Evolutionary conservation across 2,797 vertebrate species (phyloP).

Genomic region (Epinephelus awoara): DNA sequence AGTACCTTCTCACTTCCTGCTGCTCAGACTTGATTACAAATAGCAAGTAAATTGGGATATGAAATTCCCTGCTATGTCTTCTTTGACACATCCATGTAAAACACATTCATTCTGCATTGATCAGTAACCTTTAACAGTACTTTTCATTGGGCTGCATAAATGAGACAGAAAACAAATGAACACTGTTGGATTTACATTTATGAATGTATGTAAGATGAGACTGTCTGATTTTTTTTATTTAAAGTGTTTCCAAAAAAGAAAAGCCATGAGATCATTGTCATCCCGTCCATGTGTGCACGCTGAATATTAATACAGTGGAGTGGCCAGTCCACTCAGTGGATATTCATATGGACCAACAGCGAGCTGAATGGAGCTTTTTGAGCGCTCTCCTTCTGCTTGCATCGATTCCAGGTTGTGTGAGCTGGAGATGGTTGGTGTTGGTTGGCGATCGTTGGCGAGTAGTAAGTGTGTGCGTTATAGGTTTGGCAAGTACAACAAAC

Average conservation of each 20-base stretch:
- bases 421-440: slow-evolving; percentile 30
- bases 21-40: not conserved
- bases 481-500: slow-evolving; percentile 67
- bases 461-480: slow-evolving; percentile 45
- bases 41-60: not conserved
- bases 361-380: slow-evolving; percentile 43
- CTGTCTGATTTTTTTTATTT: too few species aligned
- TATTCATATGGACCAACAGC: slow-evolving; percentile 25
- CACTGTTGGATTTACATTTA: not conserved
- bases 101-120: not conserved
- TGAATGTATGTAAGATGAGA: not conserved
- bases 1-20: not conserved
- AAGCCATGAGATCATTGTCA: too few species aligned
- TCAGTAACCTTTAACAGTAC: not conserved
- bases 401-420: slow-evolving; percentile 56
- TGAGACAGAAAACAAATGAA: slow-evolving; percentile 3
- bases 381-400: slow-evolving; percentile 23
- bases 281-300: not conserved
- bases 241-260: not conserved
- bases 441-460: slow-evolving; percentile 17
- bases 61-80: not conserved
- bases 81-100: not conserved
- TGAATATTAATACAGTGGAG: slow-evolving; percentile 20
- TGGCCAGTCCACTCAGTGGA: not conserved
- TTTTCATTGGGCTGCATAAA: slow-evolving; percentile 1